These are phyloP conservation scores for Plusia festucae DNA, from an alignment of 2,888 invertebrate species.

Conservation along the genomic window DNA sequence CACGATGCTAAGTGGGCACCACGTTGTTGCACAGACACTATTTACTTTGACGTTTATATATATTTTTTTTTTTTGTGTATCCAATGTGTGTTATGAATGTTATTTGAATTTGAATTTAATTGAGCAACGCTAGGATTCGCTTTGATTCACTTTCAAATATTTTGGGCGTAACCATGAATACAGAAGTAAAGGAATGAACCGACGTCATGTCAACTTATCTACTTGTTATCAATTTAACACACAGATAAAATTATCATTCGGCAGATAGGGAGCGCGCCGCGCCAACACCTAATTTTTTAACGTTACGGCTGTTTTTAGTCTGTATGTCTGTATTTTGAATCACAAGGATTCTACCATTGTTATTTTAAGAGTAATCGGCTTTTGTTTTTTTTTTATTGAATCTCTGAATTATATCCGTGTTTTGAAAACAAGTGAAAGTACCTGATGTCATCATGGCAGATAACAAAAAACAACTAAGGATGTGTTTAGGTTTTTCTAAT, in stretches of 20 bases:
- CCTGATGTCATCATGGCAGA: too few relatives aligned
- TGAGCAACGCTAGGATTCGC: background rate
- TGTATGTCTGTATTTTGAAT: constrained; percentile 17
- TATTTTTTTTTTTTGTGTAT: too few relatives aligned
- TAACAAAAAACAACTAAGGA: too few relatives aligned
- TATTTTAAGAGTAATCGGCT: background rate
- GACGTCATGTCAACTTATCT: constrained; percentile 74
- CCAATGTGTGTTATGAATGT: too few relatives aligned
- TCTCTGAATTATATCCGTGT: background rate
- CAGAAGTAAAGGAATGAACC: constrained; percentile 53
- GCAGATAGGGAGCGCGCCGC: constrained; percentile 67
- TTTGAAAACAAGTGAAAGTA: too few relatives aligned
- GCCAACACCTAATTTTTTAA: constrained; percentile 45
- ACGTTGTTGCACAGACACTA: too few relatives aligned
- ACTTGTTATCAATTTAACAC: constrained; percentile 72
- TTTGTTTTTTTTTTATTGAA: background rate
- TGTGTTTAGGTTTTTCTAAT: too few relatives aligned
- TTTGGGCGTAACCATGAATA: constrained; percentile 48
- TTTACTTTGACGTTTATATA: too few relatives aligned
- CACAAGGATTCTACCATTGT: background rate
- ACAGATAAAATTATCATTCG: constrained; percentile 76
- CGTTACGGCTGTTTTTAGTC: constrained; percentile 40
- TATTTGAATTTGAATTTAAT: too few relatives aligned
- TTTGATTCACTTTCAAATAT: constrained; percentile 18
- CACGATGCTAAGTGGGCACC: too few relatives aligned